Base-by-base conservation (phyloP, 2,888 invertebrate species). In the Stenodera caucasica region DNA sequence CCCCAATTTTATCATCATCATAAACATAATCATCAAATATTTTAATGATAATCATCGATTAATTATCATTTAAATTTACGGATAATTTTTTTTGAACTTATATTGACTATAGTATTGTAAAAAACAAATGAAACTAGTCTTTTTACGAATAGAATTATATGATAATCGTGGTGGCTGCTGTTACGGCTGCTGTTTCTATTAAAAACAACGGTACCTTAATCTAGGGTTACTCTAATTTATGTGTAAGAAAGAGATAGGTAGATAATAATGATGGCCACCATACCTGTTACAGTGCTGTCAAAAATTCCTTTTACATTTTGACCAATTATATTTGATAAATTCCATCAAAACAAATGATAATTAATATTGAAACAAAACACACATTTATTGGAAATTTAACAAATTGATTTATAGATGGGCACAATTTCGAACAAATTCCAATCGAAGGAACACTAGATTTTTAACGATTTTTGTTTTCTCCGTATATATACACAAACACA, bases 231-330 rank as follows among this genome's bases (percentile, higher is more conserved):
- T 14, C 4, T 5, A 12, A 18, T 23, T 2, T 11, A 45, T 45
- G 2, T 5, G 45, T 12, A 23, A 5, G n/a, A 45, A 23, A 45
- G 23, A 45, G 45, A 45, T 45, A n/a, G 23, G 18, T 32, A 52
- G 23, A 32, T 23, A 26, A 49, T 49, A 18, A 45, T 45, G 51
- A 51, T 51, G 51, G 32, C 51, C 51, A 33, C 51, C 32, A 53
- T 30, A 35, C 32, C 53, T 51, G 53, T 30, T 53, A 35, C 53
- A 53, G 53, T 32, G 32, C 33, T 30, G 32, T 30, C 53, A 35
- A 53, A 53, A 53, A 29, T 53, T 53, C 30, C 53, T 45, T 18
- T 45, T 45, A 45, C 45, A 45, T 45, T 23, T 45, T 45, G 45
- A 45, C 45, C 45, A 45, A 45, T 45, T 21, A 45, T 45, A 4